Evolutionary conservation across 2,797 vertebrate species (phyloP).

Genomic region (Melanogrammus aeglefinus): DNA sequence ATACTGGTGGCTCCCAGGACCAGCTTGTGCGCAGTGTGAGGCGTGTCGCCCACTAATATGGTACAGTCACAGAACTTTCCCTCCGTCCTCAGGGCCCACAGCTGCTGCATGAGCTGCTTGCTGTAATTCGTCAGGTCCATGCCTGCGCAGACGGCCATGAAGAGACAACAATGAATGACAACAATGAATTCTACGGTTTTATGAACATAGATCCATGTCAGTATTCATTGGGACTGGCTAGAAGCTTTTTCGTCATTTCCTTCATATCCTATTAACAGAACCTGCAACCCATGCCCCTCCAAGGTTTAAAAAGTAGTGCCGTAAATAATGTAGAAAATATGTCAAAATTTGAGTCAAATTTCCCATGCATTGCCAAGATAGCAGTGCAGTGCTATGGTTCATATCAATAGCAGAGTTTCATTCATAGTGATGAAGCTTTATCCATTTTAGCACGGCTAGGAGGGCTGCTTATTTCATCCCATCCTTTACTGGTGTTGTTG

Average conservation of each 20-base stretch:
- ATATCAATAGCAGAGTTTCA: too few species aligned
- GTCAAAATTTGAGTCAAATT: too few species aligned
- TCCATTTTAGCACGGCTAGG: too few species aligned
- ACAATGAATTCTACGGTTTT: not conserved
- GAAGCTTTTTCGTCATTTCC: too few species aligned
- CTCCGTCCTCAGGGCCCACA: slow-evolving; percentile 80
- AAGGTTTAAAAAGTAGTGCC: too few species aligned
- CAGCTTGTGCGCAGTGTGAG: slow-evolving; percentile 82
- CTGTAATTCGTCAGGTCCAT: slow-evolving; percentile 86
- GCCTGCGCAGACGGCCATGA: slow-evolving; percentile 13
- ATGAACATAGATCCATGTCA: not conserved
- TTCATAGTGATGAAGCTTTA: too few species aligned
- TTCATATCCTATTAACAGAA: too few species aligned
- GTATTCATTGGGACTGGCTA: not conserved
- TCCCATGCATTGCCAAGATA: too few species aligned
- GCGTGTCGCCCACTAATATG: slow-evolving; percentile 74
- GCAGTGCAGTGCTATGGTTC: too few species aligned
- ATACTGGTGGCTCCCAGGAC: slow-evolving; percentile 86
- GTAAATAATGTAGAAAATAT: too few species aligned
- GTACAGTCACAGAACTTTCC: slow-evolving; percentile 86
- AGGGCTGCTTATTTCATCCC: too few species aligned
- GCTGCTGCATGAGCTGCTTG: slow-evolving; percentile 84
- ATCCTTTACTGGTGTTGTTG: not conserved
- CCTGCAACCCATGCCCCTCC: too few species aligned
- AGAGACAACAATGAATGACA: not conserved